Conservation (phyloP, 2,888 invertebrate genomes). For the Agrochola circellaris region DNA sequence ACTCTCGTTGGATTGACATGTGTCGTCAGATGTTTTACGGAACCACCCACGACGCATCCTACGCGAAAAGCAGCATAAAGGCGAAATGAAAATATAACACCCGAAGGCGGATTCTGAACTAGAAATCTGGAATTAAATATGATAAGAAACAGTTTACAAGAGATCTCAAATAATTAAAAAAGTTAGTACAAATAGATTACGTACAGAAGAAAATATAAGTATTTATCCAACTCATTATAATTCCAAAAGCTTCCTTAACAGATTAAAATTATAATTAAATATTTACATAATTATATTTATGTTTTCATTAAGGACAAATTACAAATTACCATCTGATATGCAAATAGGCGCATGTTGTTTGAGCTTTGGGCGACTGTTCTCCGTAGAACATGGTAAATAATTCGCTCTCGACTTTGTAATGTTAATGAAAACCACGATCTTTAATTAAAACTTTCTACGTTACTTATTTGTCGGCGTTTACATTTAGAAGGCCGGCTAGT, state of each 20-base stretch:
- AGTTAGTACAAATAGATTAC: not conserved
- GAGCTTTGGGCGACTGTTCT: constrained; percentile 31
- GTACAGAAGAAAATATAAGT: not conserved
- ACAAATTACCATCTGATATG: constrained; percentile 34
- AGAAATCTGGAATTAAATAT: not conserved
- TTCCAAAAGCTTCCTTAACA: constrained; percentile 20
- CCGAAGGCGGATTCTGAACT: not conserved
- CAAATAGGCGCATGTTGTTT: constrained; percentile 40
- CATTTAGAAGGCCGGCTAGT: constrained; percentile 58
- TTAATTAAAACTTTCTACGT: constrained; percentile 74
- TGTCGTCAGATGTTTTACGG: not conserved
- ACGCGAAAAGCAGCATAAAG: constrained; percentile 5
- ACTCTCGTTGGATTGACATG: not conserved
- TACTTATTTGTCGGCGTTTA: constrained; percentile 58
- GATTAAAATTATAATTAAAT: constrained; percentile 23
- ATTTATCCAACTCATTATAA: constrained; percentile 12
- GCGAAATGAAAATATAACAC: not conserved
- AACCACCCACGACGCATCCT: constrained; percentile 15
- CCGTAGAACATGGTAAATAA: constrained; percentile 56
- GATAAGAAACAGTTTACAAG: constrained; percentile 12
- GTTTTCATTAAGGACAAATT: constrained; percentile 36
- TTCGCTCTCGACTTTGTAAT: constrained; percentile 64
- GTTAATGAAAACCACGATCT: constrained; percentile 72
- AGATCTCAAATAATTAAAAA: not conserved
- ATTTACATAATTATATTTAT: constrained; percentile 47